Evolutionary conservation across 2,113 vertebrate species (phyloP).

Genomic region (Columba livia): DNA sequence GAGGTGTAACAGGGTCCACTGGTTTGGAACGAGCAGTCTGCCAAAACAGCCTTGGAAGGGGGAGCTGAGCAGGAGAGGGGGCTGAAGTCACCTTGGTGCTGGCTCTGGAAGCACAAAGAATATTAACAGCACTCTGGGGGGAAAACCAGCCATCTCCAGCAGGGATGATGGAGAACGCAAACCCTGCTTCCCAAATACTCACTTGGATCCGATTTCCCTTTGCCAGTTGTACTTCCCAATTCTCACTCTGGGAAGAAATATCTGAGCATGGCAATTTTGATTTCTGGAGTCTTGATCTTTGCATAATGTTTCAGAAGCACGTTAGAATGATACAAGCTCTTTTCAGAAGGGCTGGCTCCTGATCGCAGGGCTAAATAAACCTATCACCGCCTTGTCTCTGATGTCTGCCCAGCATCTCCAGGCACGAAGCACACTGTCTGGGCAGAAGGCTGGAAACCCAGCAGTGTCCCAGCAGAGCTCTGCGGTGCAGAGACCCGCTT

Average conservation of each 20-base stretch:
- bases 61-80: neutral
- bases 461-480: too few relatives aligned
- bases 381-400: rapidly evolving
- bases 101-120: neutral
- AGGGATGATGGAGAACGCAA: neutral
- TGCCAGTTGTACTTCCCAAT: rapidly evolving
- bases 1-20: constrained; percentile 44
- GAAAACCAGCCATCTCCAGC: neutral
- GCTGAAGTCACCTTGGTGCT: neutral
- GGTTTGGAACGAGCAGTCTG: constrained; percentile 66
- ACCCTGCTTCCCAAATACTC: neutral
- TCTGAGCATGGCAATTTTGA: neutral
- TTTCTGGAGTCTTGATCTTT: neutral
- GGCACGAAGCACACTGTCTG: rapidly evolving
- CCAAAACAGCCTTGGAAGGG: constrained; percentile 5
- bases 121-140: neutral
- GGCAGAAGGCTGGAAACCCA: neutral
- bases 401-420: neutral
- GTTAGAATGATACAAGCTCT: rapidly evolving
- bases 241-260: neutral
- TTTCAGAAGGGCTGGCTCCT: neutral
- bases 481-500: rapidly evolving
- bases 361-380: neutral
- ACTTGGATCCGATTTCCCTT: neutral
- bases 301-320: neutral